Percentiles rank a stretch among this genome's conserved stretches.
These are phyloP conservation scores for Coelinius sp. DNA, from an alignment of 2,888 invertebrate species.

Conservation along the genomic window DNA sequence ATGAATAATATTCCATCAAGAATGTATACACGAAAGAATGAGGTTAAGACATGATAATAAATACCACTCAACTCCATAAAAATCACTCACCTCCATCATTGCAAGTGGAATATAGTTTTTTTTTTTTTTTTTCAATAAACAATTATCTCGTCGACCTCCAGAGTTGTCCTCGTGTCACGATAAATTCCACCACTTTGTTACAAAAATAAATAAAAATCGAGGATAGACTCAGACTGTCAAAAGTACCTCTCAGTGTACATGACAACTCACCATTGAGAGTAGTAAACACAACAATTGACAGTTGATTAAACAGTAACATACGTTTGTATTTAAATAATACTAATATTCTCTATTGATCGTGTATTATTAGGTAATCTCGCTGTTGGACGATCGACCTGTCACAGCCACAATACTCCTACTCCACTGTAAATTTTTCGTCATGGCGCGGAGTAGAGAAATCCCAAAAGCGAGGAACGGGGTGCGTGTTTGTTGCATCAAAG, in stretches of 20 bases:
- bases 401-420: conserved; percentile 60
- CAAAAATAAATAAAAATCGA: conserved; percentile 16
- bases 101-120: not conserved
- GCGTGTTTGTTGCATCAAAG: conserved; percentile 43
- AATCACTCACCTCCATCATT: conserved; percentile 4
- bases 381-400: conserved; percentile 58
- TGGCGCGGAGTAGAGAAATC: conserved; percentile 55
- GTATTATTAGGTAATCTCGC: conserved; percentile 61
- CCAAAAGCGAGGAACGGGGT: conserved; percentile 39
- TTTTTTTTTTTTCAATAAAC: not conserved
- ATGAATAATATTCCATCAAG: not conserved
- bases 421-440: conserved; percentile 59
- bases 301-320: not conserved
- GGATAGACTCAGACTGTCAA: conserved; percentile 7
- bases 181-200: conserved; percentile 7
- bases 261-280: not conserved
- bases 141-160: not conserved
- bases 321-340: not conserved
- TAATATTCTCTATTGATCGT: conserved; percentile 48
- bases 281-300: conserved; percentile 28
- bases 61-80: not conserved
- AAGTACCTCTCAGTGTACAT: not conserved
- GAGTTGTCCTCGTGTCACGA: conserved; percentile 8
- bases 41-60: conserved; percentile 11
- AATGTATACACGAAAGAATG: conserved; percentile 1